Base-by-base conservation (phyloP, 1,140 invertebrate species). In the Chironomus striatipennis region DNA sequence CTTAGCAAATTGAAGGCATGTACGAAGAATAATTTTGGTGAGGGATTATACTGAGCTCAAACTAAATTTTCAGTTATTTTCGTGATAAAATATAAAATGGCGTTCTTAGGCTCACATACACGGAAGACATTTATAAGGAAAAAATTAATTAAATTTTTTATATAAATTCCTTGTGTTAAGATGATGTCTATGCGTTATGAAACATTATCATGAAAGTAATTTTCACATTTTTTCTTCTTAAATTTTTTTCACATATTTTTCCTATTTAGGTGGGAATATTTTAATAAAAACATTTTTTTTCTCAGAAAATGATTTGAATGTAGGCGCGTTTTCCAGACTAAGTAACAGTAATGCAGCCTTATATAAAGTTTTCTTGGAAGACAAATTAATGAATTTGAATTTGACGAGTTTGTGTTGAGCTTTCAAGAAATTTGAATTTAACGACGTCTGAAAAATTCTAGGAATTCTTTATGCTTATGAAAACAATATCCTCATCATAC, bases 81-180 rank as follows among this genome's bases (percentile, higher is more conserved):
- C 24, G 24, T 34, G 24, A 34, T 34, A 57, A 57, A 47, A 47
- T 47, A 5, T 47, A 12, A 12, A n/a, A n/a, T 57, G 12, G 43
- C 47, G 47, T 57, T n/a, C 47, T 57, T 57, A 5, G 5, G 12
- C 8, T 57, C 47, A 15, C 47, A 57, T 15, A 57, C 47, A n/a
- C 12, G 47, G 47, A 57, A 57, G 47, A 34, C 24, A 34, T 34
- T 1, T 2, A 34, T 34, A 5, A 57, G 47, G 47, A 57, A 34
- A 34, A 57, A 57, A 57, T 57, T 57, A 57, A 57, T 57, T 57
- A 57, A 57, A 57, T 57, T 57, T 57, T 57, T 15, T 57, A 7
- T n/a, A 12, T n/a, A 47, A 9, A 8, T 57, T 57, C 12, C n/a
- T 57, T 57, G 24, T 34, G 24, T 34, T 34, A 2, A 34, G 24